phyloP scores from a whole-genome alignment of 2,888 invertebrate genomes.

The Lepidonotus clava region DNA sequence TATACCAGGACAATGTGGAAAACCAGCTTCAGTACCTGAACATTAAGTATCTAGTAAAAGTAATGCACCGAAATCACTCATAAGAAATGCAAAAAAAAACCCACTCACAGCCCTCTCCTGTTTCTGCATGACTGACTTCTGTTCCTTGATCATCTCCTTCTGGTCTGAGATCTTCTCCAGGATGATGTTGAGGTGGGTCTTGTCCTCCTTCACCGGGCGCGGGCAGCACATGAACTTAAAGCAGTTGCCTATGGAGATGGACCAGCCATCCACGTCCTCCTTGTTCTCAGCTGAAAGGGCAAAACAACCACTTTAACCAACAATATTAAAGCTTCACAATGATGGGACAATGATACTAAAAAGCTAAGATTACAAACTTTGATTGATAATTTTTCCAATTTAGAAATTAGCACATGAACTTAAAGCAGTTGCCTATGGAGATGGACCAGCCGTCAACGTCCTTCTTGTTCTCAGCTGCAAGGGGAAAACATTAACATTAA shows the following conservation, averaged over 20 bases:
- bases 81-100: background rate
- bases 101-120: conserved; percentile 10
- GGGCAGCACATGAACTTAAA: conserved; percentile 48
- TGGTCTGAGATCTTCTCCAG: background rate
- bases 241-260: background rate
- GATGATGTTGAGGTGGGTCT: conserved; percentile 39
- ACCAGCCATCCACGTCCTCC: conserved; percentile 35
- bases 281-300: background rate
- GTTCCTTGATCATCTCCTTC: conserved; percentile 4
- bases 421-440: background rate
- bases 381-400: too few species aligned
- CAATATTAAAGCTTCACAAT: background rate
- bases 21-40: too few species aligned
- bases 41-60: too few species aligned
- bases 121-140: background rate
- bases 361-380: too few species aligned
- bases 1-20: too few species aligned
- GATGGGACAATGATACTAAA: background rate
- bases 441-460: conserved; percentile 30
- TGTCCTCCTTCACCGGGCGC: conserved; percentile 37
- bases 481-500: background rate
- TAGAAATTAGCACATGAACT: conserved; percentile 51
- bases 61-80: too few species aligned
- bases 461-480: background rate
- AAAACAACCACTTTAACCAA: background rate